Percentiles rank a stretch among this genome's conserved stretches.
Evolutionary conservation across 2,888 invertebrate genomes (phyloP).

Genomic region (Drosophila rellima): DNA sequence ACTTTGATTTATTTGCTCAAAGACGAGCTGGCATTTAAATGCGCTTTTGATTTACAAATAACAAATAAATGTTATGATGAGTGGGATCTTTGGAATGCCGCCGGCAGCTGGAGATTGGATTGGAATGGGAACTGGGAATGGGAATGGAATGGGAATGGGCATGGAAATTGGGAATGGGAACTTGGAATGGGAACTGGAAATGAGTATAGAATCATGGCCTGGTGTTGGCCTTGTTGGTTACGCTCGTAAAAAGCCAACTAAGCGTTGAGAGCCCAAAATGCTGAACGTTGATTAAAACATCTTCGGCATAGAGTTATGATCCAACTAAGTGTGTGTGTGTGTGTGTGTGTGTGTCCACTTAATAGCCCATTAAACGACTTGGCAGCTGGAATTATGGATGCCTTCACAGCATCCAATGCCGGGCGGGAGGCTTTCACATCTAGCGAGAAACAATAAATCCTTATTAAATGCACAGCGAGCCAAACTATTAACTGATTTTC

Average conservation of each 20-base stretch:
- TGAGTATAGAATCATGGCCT: conserved; percentile 25
- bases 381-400: conserved; percentile 66
- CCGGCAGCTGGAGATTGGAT: conserved; percentile 58
- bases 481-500: conserved; percentile 78
- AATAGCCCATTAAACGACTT: conserved; percentile 78
- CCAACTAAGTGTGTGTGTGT: conserved; percentile 19
- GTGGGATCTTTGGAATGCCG: conserved; percentile 81
- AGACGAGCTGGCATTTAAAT: conserved; percentile 73
- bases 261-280: conserved; percentile 68
- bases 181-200: conserved; percentile 20
- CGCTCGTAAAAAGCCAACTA: conserved; percentile 79
- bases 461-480: conserved; percentile 75
- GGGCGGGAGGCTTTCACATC: conserved; percentile 59
- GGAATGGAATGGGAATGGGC: conserved; percentile 27
- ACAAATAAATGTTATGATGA: conserved; percentile 81
- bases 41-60: conserved; percentile 81
- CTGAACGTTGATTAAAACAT: conserved; percentile 73
- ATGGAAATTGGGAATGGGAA: conserved; percentile 25
- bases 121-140: conserved; percentile 23
- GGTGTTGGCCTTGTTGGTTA: conserved; percentile 61
- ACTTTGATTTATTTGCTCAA: conserved; percentile 69
- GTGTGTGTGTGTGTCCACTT: conserved; percentile 62
- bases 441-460: conserved; percentile 80
- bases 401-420: conserved; percentile 35
- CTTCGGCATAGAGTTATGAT: conserved; percentile 63